Percentiles rank a stretch among this genome's conserved stretches.
Evolutionary conservation across 2,888 invertebrate species (phyloP).

Genomic region (Synergus japonicus): DNA sequence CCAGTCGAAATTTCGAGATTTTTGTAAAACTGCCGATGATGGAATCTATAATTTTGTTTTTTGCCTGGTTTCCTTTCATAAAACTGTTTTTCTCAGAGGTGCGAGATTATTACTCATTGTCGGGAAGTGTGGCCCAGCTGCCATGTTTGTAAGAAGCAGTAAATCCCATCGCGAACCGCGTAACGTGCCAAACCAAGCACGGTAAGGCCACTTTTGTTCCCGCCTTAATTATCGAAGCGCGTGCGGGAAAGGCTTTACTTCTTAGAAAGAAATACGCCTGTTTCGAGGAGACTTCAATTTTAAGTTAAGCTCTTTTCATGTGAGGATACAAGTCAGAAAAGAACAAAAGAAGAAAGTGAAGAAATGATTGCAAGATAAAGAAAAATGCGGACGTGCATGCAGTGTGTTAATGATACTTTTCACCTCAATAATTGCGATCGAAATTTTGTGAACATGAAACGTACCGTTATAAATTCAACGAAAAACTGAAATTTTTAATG

Average conservation of each 20-base stretch:
- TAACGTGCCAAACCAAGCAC: constrained; percentile 56
- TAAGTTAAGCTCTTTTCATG: constrained; percentile 11
- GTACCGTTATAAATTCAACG: background rate
- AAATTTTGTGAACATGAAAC: background rate
- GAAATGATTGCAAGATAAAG: background rate
- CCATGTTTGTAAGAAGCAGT: constrained; percentile 48
- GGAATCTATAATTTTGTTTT: background rate
- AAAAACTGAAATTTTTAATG: background rate
- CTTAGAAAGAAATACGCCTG: constrained; percentile 49
- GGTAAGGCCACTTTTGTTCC: constrained; percentile 55
- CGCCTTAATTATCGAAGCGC: constrained; percentile 58
- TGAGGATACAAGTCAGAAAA: background rate
- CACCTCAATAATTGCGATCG: background rate
- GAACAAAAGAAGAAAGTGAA: background rate
- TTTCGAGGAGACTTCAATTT: constrained; percentile 43
- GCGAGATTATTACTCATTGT: constrained; percentile 35
- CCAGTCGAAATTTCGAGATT: no score
- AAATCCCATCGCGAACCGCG: constrained; percentile 52
- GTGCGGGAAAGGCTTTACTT: constrained; percentile 54
- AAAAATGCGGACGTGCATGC: background rate
- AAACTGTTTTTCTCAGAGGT: constrained; percentile 18
- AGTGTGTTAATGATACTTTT: no score
- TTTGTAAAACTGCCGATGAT: no score
- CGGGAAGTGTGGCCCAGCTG: constrained; percentile 49
- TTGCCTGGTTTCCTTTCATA: background rate